Base-by-base conservation (phyloP, 2,888 invertebrate genomes). In the Ceratothoa steindachneri region DNA sequence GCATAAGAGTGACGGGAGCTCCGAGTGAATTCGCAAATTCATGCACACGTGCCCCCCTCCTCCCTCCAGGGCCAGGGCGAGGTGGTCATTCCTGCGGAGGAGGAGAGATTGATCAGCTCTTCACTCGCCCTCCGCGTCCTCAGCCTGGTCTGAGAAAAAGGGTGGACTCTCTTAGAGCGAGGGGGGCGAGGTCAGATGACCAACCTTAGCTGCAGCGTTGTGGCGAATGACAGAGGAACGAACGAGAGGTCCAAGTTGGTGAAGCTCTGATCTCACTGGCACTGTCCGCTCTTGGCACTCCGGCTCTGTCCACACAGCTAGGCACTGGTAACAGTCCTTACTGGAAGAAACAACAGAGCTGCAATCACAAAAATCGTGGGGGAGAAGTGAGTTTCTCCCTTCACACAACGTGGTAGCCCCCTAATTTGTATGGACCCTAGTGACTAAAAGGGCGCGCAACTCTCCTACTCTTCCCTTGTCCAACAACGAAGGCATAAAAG, bases 221-320 rank as follows among this genome's bases (percentile, higher is more conserved):
- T 77, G 22, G 74, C 53, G 51, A 69, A 67, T n/a, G 77, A 55
- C 0, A 72, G 69, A 19, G 77, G 77, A 0, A 72, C 71, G 68
- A 77, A 77, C 22, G 77, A 77, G 51, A 77, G 69, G 4, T 74
- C 77, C 27, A 77, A 31, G 15, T 69, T 68, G n/a, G 74, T 55
- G 55, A 69, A 77, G 28, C 77, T 74, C 29, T 74, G 53, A 1
- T 66, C 69, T 3, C 55, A 68, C 55, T 12, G 77, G 77, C 9
- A 53, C 65, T n/a, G 77, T 72, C 41, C 64, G 31, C 19, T 74
- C 60, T 29, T 67, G 15, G 53, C 77, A 77, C 7, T 24, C 15
- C 2, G 28, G 15, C 0, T 70, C 74, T 12, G 53, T 41, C 52
- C 67, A 74, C 5, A 74, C 77, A 0, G 74, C 55, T 5, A 30